These are phyloP conservation scores for Hydrozoanthus tunicans DNA, from an alignment of 64 coral and sea anemone species.

Conservation along the genomic window DNA sequence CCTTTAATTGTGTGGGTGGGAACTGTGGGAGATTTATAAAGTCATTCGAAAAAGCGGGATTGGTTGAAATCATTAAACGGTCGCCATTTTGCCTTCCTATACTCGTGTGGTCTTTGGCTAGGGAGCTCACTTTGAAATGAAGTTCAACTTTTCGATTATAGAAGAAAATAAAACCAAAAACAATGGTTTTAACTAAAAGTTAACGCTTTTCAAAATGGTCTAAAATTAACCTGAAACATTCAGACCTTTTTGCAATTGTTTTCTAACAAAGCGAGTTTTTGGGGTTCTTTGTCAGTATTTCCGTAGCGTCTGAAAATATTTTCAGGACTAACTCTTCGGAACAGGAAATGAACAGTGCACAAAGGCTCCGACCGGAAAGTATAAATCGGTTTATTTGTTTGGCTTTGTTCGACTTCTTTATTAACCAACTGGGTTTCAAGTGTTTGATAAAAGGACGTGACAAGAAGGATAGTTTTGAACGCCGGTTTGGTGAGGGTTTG, in stretches of 20 bases:
- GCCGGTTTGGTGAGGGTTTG: too few species aligned
- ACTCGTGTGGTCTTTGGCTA: neutral
- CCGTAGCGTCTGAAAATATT: conserved; percentile 34
- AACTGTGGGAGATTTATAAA: too few species aligned
- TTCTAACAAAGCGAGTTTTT: neutral
- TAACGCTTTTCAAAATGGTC: neutral
- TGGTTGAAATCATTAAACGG: neutral
- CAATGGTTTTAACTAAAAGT: neutral
- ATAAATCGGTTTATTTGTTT: conserved; percentile 19
- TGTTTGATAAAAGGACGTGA: neutral
- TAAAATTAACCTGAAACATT: conserved; percentile 1
- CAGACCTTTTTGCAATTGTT: neutral
- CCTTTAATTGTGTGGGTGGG: neutral
- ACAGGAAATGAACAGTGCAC: conserved; percentile 38
- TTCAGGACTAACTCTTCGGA: neutral
- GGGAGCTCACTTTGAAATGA: neutral
- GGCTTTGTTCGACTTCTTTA: conserved; percentile 8
- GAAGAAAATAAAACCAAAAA: neutral
- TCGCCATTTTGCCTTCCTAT: neutral
- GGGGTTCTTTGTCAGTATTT: conserved; percentile 21
- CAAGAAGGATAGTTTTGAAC: conserved; percentile 1
- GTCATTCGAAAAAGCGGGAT: neutral
- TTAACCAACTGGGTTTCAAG: conserved; percentile 7
- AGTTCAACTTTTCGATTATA: neutral
- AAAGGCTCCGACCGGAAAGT: conserved; percentile 42